Evolutionary conservation across 2,797 vertebrate species (phyloP), one percentile per base, ranked within the genome.

Genomic region (Enteromius radiatus): DNA sequence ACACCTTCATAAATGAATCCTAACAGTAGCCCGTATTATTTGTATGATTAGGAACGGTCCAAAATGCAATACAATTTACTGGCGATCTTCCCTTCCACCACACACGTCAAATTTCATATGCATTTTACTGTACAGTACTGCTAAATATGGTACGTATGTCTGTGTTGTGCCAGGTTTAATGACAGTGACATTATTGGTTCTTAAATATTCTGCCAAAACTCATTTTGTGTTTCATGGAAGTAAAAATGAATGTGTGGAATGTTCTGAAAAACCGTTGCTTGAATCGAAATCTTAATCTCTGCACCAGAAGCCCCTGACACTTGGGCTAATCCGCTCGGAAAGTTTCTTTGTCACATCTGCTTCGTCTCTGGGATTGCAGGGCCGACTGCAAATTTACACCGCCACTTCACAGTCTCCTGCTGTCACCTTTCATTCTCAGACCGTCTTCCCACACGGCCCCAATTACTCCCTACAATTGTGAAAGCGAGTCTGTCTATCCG

Each of bases 271-370:
- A 19, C 73, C 28, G 2, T n/a, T 26, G 15, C n/a, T 61, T 43
- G 14, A 76, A 59, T 76, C 52, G 11, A 76, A 76, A 59, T 81
- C 84, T 47, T 73, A 38, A 63, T 52, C 74, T 26, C 17, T 43
- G 45, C 68, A 49, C 36, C 17, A 23, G 54, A 61, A 69, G 70
- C 19, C 4, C 76, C 21, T 64, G 80, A 78, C 81, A 61, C 73
- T 81, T 73, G 75, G 59, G 52, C 71, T 80, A 86, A 84, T 87
- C 87, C 71, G 67, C 71, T 75, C 76, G 82, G 78, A 85, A 85
- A 76, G 83, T 78, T 79, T 82, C 74, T 86, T 80, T 73, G 28
- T 82, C 87, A 84, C 75, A 84, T 86, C 86, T 81, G 85, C 75
- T 87, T 80, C 74, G 61, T 86, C 49, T 84, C 23, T 19, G 21